These are phyloP conservation scores for Druceiella hillmani DNA, from an alignment of 2,888 invertebrate species.

Conservation along the genomic window DNA sequence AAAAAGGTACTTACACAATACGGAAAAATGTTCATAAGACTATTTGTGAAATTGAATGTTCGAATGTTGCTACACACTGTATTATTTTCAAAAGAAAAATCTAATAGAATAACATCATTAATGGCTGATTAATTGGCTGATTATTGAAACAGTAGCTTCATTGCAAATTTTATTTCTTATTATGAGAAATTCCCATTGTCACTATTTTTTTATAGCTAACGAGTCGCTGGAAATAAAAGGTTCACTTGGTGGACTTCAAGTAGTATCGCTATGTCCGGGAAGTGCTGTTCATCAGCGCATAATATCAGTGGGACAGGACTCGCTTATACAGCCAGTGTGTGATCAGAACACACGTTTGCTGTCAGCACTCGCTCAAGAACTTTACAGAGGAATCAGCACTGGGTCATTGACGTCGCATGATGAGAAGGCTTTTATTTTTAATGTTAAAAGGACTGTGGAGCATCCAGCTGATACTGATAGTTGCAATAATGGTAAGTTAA, in stretches of 20 bases:
- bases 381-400: conserved; percentile 29
- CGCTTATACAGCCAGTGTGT: conserved; percentile 44
- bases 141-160: too few species aligned
- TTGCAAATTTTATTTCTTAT: too few species aligned
- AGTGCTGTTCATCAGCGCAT: conserved; percentile 81
- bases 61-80: too few species aligned
- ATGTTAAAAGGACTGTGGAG: conserved; percentile 25
- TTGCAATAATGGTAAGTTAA: too few species aligned
- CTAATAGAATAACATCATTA: too few species aligned
- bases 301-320: conserved; percentile 77
- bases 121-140: too few species aligned
- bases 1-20: too few species aligned
- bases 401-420: conserved; percentile 30
- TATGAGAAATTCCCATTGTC: too few species aligned
- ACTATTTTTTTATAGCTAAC: conserved; percentile 46
- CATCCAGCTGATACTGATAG: background rate
- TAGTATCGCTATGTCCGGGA: conserved; percentile 81
- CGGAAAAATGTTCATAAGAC: too few species aligned
- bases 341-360: conserved; percentile 27
- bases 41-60: too few species aligned
- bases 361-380: conserved; percentile 33
- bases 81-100: too few species aligned
- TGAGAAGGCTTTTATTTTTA: conserved; percentile 37
- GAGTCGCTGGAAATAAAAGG: conserved; percentile 65
- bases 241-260: conserved; percentile 87